phyloP scores from a whole-genome alignment of 2,113 vertebrate species.

The Pygoscelis antarcticus region DNA sequence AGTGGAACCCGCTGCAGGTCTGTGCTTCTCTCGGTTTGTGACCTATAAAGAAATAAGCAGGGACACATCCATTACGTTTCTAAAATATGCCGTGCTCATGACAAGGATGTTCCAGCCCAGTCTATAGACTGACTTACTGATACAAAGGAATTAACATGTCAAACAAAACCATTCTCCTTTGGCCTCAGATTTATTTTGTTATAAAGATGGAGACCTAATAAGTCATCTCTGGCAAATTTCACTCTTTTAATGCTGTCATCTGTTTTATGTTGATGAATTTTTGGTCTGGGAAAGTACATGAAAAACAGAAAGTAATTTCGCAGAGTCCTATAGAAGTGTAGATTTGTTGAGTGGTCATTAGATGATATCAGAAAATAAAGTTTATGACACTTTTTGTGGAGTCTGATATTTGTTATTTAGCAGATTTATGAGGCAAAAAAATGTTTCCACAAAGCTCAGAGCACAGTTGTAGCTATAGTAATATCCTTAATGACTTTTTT shows the following conservation, averaged over 20 bases:
- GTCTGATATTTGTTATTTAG: not conserved
- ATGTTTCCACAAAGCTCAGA: not conserved
- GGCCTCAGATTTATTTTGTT: not conserved
- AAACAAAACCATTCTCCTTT: not conserved
- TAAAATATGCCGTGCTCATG: not conserved
- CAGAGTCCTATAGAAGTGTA: not conserved
- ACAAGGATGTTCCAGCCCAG: not conserved
- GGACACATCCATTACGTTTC: not conserved
- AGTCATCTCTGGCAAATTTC: not conserved
- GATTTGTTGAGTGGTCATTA: not conserved
- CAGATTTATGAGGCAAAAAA: not conserved
- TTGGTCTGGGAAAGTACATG: not conserved
- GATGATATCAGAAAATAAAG: constrained; percentile 20
- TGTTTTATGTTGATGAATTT: not conserved
- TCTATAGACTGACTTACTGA: not conserved
- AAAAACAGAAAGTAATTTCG: not conserved
- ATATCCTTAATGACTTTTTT: not conserved
- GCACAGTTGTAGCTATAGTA: not conserved
- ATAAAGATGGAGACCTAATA: not conserved
- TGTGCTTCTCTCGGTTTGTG: not conserved
- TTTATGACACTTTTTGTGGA: not conserved
- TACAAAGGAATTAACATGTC: not conserved
- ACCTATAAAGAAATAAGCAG: not conserved
- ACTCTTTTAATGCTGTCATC: not conserved
- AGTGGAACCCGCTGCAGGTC: not conserved